Evolutionary conservation across 2,888 invertebrate genomes (phyloP), one percentile per base, ranked within the genome.

Genomic region (Pollenia griseotomentosa): DNA sequence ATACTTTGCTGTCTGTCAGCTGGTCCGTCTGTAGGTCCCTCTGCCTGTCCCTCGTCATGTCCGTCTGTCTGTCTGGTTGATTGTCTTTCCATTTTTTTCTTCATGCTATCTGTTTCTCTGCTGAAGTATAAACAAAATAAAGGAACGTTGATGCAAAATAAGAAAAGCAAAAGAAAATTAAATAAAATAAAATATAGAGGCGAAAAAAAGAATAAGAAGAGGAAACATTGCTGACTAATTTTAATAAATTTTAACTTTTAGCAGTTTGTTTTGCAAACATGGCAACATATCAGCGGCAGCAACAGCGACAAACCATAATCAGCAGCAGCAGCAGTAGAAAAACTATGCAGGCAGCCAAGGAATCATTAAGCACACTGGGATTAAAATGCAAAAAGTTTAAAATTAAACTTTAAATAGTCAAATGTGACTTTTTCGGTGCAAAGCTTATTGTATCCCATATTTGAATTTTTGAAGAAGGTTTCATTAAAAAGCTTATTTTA

Each of bases 191-290:
- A 33, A 33, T 33, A 33, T 33, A 33, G 33, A 33, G 33, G 33
- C 33, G 23, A 33, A 44, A 51, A 75, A 10, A 65, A 44, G 33
- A 44, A 57, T 66, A 73, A 73, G 70, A 57, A 61, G 33, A 33
- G 77, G 73, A 81, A 87, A 87, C 84, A 84, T 84, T 87, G 84
- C 84, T 87, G 87, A 87, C 87, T 87, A 87, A 87, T 87, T 87
- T 84, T 87, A 84, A 87, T 87, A 87, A 81, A 84, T 84, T 84
- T 81, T 78, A 84, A 73, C 84, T 77, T 81, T 84, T 87, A 87
- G 78, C 87, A 81, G 87, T 87, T 81, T 80, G 75, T 84, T 86
- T 79, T 59, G 68, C 65, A 53, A 80, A 71, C 75, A 79, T 86
- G 79, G 65, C 79, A 83, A 75, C 79, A 79, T 63, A 51, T n/a